Conservation (phyloP, 1,140 invertebrate genomes). For the Fopius arisanus region DNA sequence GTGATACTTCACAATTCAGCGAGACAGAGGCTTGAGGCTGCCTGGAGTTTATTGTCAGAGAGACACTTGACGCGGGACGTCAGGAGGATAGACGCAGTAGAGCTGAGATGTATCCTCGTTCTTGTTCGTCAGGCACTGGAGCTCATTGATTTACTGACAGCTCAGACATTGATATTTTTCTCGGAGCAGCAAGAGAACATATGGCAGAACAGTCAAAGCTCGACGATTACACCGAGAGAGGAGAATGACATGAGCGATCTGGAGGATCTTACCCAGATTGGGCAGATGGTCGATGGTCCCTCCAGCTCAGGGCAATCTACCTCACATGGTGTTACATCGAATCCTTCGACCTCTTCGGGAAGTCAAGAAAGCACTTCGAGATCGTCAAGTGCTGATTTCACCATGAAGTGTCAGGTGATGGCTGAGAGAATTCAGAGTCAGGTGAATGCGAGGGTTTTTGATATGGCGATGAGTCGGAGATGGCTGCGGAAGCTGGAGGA, state of each 20-base stretch:
- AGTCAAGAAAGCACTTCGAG: neutral
- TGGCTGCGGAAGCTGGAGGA: neutral
- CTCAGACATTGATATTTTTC: neutral
- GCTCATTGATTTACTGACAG: constrained; percentile 5
- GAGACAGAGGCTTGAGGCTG: neutral
- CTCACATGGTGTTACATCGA: neutral
- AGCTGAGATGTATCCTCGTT: neutral
- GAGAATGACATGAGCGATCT: neutral
- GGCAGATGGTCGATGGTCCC: neutral
- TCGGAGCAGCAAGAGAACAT: constrained; percentile 1
- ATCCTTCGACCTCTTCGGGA: neutral
- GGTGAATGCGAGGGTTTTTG: neutral
- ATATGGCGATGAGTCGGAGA: neutral
- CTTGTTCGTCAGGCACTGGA: neutral
- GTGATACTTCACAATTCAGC: neutral
- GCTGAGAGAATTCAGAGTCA: neutral
- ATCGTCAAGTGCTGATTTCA: neutral
- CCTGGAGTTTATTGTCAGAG: neutral
- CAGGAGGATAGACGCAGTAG: neutral
- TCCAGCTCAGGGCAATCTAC: neutral
- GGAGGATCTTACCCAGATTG: neutral
- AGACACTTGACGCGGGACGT: neutral
- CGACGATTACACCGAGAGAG: neutral
- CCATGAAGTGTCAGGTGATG: neutral
- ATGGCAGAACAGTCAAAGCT: neutral